Base-by-base conservation (phyloP, 2,888 invertebrate genomes). In the Beris chalybata region DNA sequence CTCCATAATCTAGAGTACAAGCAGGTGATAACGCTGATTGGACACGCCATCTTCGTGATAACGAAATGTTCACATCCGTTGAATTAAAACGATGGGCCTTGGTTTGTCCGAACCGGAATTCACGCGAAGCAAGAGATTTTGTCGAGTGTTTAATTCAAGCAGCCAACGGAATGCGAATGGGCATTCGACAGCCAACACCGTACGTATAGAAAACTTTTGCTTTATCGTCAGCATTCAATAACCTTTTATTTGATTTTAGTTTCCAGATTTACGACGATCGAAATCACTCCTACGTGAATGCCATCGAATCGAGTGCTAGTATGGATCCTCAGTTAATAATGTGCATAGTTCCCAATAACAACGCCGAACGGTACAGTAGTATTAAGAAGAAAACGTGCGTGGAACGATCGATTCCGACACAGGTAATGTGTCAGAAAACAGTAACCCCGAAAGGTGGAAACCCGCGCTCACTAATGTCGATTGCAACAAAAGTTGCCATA, bases 401-500 rank as follows among this genome's bases (percentile, higher is more conserved):
- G 0, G 92, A 93, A 71, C 83, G 88, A 44, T 88, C 89, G 0
- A 84, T 89, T 3, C 89, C 90, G 0, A 87, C 87, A 0, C 91
- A 92, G 74, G 84, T 87, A 0, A 79, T 84, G 4, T 31, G 64
- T 2, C 53, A 64, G 11, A 65, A 66, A 9, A 70, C 69, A 1
- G 52, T 71, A n/a, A 65, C 67, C 7, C 79, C 64, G 82, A 84
- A 72, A 78, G 70, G 70, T 3, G 69, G 71, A 29, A 76, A 76
- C 67, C 74, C 72, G 81, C 55, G 76, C 78, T 53, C 76, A 72
- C 82, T 85, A 0, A 88, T 91, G 87, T 90, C 91, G 0, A 90
- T 97, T 52, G 92, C 92, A 0, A 95, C 95, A 0, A 97, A 97
- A 82, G 87, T 98, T 0, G 93, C 92, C 0, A 91, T 97, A 53